Conservation (phyloP, 1,140 invertebrate species). For the Ceratosolen fusciceps region DNA sequence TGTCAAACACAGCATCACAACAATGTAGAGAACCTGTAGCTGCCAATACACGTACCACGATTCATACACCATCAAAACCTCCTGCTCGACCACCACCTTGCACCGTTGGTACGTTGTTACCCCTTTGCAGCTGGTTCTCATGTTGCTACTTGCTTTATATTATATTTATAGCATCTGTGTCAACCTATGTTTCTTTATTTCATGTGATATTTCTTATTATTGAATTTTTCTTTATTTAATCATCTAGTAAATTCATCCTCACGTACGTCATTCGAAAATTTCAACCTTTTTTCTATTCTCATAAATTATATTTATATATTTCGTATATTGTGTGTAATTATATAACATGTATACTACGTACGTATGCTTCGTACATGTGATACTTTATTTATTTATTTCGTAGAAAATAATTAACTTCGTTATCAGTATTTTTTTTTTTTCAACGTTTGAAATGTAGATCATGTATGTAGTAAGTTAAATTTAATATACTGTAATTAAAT, state of each 20-base stretch:
- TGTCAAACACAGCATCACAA: conserved; percentile 66
- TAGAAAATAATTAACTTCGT: not conserved
- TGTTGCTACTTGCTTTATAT: conserved; percentile 19
- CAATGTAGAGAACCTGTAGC: conserved; percentile 68
- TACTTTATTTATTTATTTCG: not conserved
- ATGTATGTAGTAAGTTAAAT: not conserved
- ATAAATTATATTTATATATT: not conserved
- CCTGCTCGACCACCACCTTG: conserved; percentile 70
- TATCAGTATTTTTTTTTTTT: not conserved
- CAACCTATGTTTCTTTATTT: not conserved
- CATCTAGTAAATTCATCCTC: not conserved
- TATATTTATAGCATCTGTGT: not conserved
- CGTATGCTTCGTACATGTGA: not conserved
- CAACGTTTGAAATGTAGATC: conserved; percentile 1
- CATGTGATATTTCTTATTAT: conserved; percentile 10
- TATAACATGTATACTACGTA: not conserved
- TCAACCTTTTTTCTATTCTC: conserved; percentile 20
- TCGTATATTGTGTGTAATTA: conserved; percentile 2
- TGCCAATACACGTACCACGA: conserved; percentile 65
- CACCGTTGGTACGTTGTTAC: conserved; percentile 67
- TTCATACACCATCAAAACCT: conserved; percentile 69
- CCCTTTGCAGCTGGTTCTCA: conserved; percentile 24
- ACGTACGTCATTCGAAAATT: not conserved
- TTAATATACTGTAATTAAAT: not conserved
- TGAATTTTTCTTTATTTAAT: conserved; percentile 17